These are phyloP conservation scores for Caerostris darwini DNA, from an alignment of 1,140 invertebrate genomes.

Conservation along the genomic window DNA sequence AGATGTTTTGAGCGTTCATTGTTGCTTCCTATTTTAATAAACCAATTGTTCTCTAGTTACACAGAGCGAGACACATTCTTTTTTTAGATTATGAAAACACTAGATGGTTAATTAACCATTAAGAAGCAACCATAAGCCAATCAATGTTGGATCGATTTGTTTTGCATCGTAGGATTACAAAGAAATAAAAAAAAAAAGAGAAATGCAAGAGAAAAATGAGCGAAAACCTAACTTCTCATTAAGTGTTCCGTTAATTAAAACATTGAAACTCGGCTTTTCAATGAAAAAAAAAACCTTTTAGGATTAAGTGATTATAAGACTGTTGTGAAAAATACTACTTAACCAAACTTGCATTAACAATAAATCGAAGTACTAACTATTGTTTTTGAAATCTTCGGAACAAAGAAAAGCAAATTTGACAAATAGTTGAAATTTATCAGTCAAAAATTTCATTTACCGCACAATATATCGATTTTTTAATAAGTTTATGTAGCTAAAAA, in stretches of 20 bases:
- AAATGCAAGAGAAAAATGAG: neutral
- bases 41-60: neutral
- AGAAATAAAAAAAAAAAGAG: neutral
- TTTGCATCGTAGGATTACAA: neutral
- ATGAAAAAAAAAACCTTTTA: neutral
- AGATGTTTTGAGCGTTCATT: constrained; percentile 11
- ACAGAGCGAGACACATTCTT: neutral
- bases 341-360: no score
- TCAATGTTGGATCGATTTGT: neutral
- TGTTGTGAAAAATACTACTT: neutral
- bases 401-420: no score
- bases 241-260: neutral
- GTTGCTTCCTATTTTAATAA: constrained; percentile 6
- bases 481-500: no score
- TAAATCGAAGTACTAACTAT: no score
- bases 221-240: neutral
- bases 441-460: no score
- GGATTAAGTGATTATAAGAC: neutral
- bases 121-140: neutral
- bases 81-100: neutral
- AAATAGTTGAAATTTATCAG: no score
- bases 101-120: neutral
- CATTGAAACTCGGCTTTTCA: neutral
- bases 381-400: no score
- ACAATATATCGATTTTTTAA: no score